Base-by-base conservation (phyloP, 2,797 vertebrate species). In the Discoglossus pictus region DNA sequence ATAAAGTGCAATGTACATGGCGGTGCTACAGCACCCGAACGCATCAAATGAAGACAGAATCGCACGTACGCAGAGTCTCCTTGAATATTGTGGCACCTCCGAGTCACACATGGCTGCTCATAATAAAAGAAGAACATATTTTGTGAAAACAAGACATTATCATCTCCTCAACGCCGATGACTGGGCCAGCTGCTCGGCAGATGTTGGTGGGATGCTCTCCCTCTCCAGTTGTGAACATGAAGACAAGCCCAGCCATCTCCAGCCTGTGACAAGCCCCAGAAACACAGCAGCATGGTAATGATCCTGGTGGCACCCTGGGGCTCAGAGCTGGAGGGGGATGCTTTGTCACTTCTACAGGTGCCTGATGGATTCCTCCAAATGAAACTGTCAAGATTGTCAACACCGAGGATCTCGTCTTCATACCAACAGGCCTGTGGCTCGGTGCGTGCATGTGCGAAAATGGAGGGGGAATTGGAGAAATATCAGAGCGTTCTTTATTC, bases 321-420 rank as follows among this genome's bases (percentile, higher is more conserved):
- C 50, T 58, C 35, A 39, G 51, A 27, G 34, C 50, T 56, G 67
- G 34, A 46, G 59, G 67, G 34, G 47, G 59, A 38, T 8, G 52
- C 55, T 63, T 52, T 58, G 68, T 70, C 60, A 53, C 48, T 46
- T 70, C 24, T 43, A 63, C 52, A 70, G 68, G 56, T 48, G 52
- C 27, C 35, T 21, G 12, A 38, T 36, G 52, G 55, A 58, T 56
- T 63, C 43, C 60, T 63, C 68, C 68, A 70, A 63, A 70, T 70
- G 60, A 70, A 70, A 50, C 68, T 64, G 68, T 70, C 68, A 63
- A 70, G 68, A 62, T 43, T 70, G 68, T 70, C 67, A 56, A 31
- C 15, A 17, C 2, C 35, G 11, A n/a, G n/a, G n/a, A n/a, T 9
- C 55, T 17, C 23, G 11, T 39, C 13, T 50, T 38, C 13, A 40